Percentiles rank a stretch among this genome's conserved stretches.
These are phyloP conservation scores for Coreius guichenoti DNA, from an alignment of 2,797 vertebrate species.

Conservation along the genomic window DNA sequence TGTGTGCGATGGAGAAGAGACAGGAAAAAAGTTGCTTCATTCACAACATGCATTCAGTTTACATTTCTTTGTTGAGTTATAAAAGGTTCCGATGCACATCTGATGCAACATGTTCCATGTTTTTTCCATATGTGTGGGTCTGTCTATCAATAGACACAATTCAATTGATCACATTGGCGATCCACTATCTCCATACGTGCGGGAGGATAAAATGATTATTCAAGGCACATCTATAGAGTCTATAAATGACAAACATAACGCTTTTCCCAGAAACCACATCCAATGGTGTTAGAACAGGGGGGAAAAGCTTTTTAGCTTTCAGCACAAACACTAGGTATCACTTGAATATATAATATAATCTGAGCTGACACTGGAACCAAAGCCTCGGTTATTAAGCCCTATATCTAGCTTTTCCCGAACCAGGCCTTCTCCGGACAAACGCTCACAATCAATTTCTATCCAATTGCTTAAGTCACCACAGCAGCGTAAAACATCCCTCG, in stretches of 20 bases:
- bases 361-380: constrained; percentile 65
- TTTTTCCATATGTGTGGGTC: not conserved
- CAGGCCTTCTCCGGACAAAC: constrained; percentile 54
- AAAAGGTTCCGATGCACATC: constrained; percentile 7
- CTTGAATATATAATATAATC: constrained; percentile 69
- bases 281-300: constrained; percentile 55
- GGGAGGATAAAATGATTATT: constrained; percentile 66
- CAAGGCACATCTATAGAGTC: constrained; percentile 51
- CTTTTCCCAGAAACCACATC: constrained; percentile 64
- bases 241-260: constrained; percentile 68
- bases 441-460: constrained; percentile 68
- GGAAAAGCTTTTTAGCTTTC: constrained; percentile 65
- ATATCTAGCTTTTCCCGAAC: constrained; percentile 58
- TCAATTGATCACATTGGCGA: constrained; percentile 61
- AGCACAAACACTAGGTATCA: constrained; percentile 66
- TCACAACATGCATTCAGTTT: constrained; percentile 11
- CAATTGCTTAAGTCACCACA: constrained; percentile 61
- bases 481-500: constrained; percentile 56
- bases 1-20: constrained; percentile 29
- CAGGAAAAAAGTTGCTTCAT: constrained; percentile 35
- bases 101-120: constrained; percentile 40
- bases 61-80: not conserved
- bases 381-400: constrained; percentile 56
- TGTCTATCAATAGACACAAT: constrained; percentile 42
- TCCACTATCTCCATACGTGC: constrained; percentile 62